Evolutionary conservation across 2,888 invertebrate species (phyloP), one percentile per base, ranked within the genome.

Genomic region (Malthinus flaveolus): DNA sequence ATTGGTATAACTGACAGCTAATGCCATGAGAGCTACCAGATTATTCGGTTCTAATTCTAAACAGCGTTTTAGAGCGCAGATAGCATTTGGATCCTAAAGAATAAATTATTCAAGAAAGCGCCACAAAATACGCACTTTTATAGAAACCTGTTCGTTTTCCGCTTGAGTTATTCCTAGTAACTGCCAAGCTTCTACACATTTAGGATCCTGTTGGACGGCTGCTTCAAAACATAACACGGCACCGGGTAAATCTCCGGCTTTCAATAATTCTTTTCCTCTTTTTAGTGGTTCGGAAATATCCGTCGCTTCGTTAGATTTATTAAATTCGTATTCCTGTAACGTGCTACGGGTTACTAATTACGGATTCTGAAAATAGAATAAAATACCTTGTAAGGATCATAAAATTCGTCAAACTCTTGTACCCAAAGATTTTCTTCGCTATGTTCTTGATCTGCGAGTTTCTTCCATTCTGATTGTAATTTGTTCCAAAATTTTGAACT

Each of bases 171-270:
- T 90, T 7, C 97, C 97, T 45, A 97, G 80, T 33, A 91, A 80
- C 62, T 90, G 86, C 97, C 97, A 97, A 1, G 90, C 91, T 78
- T 93, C 90, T 0, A 86, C 82, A 71, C 90, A 90, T 48, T 88
- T 83, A 1, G 90, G 87, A 47, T 91, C 83, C 73, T 93, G 89
- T 72, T 92, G 90, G 2, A 89, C 95, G 7, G 97, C 97, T 49
- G 95, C 94, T 80, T 99, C 99, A 80, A 99, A 98, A 72, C 96
- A 91, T 23, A 98, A 79, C 0, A 97, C 96, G 10, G 99, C 98
- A 67, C 95, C 93, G 32, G 97, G 95, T 65, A 98, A 85, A 78
- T 98, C 97, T 7, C 97, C 97, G 68, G 86, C 85, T 69, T 86
- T 85, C 64, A 97, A 79, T 73, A 90, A 88, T 68, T 88, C 85